Evolutionary conservation across 2,888 invertebrate genomes (phyloP).

Genomic region (Notodonta dromedarius): DNA sequence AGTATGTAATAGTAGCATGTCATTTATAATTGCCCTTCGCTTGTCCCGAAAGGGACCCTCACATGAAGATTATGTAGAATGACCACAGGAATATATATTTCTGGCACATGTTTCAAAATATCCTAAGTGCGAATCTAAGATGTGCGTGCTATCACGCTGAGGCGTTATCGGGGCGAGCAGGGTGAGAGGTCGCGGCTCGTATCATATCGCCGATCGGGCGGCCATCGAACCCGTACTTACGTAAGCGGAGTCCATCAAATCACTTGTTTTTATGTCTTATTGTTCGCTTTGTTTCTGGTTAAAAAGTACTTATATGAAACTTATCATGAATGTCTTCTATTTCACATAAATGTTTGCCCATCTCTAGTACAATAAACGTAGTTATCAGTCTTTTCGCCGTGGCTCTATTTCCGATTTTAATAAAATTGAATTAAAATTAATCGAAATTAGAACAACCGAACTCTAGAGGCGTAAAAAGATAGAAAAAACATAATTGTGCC

Average conservation of each 20-base stretch:
- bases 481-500: too few species aligned
- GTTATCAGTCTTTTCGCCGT: too few species aligned
- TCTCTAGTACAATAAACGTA: neutral
- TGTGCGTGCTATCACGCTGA: slow-evolving; percentile 33
- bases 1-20: too few species aligned
- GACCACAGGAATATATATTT: neutral
- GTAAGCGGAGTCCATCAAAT: slow-evolving; percentile 29
- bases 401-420: too few species aligned
- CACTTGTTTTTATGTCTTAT: slow-evolving; percentile 1
- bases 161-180: slow-evolving; percentile 35
- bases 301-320: neutral
- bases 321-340: neutral
- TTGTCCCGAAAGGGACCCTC: too few species aligned
- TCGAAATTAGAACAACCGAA: too few species aligned
- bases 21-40: too few species aligned
- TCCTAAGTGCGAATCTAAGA: slow-evolving; percentile 53
- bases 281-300: neutral
- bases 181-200: slow-evolving; percentile 41
- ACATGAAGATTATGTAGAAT: neutral
- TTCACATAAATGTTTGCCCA: neutral
- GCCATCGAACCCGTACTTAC: slow-evolving; percentile 58
- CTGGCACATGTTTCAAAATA: slow-evolving; percentile 2
- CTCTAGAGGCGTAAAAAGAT: too few species aligned
- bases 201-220: slow-evolving; percentile 48
- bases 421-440: too few species aligned